phyloP scores from a whole-genome alignment of 1,140 invertebrate genomes.

The Gerris buenoi region DNA sequence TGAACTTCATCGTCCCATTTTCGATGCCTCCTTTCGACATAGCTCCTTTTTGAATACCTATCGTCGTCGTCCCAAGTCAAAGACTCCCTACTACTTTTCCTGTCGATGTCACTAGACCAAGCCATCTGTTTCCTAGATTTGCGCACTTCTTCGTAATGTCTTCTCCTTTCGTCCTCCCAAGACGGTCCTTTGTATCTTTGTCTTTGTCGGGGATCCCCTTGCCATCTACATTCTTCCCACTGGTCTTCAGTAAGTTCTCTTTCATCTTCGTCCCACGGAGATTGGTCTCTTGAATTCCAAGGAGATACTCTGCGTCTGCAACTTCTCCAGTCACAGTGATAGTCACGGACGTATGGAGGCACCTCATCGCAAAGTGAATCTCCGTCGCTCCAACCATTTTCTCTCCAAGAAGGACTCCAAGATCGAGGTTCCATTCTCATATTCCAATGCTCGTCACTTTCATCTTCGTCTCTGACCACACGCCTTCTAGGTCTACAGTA shows the following conservation, averaged over 20 bases:
- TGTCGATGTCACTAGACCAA: slow-evolving; percentile 26
- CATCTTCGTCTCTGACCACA: slow-evolving; percentile 24
- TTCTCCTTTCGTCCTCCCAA: slow-evolving; percentile 22
- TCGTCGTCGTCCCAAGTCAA: slow-evolving; percentile 25
- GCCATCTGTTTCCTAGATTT: slow-evolving; percentile 23
- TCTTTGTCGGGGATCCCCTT: slow-evolving; percentile 15
- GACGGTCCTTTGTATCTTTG: slow-evolving; percentile 16
- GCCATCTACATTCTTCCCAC: slow-evolving; percentile 19
- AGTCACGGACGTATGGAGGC: slow-evolving; percentile 16
- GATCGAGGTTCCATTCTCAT: slow-evolving; percentile 17
- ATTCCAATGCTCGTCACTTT: slow-evolving; percentile 26
- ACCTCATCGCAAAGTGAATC: slow-evolving; percentile 26
- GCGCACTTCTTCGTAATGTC: slow-evolving; percentile 14
- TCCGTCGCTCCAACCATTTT: slow-evolving; percentile 29
- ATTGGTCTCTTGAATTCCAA: slow-evolving; percentile 44
- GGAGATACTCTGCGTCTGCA: slow-evolving; percentile 22
- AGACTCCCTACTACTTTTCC: slow-evolving; percentile 21
- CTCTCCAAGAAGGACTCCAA: slow-evolving; percentile 23
- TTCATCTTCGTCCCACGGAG: slow-evolving; percentile 51
- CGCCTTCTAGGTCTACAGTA: slow-evolving; percentile 16
- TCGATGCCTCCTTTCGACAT: slow-evolving; percentile 19
- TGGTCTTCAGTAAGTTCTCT: slow-evolving; percentile 20
- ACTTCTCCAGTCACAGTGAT: slow-evolving; percentile 16
- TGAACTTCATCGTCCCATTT: slow-evolving; percentile 31
- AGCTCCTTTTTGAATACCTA: slow-evolving; percentile 19